Conservation (phyloP, 1,140 invertebrate genomes). For the Cherax destructor region DNA sequence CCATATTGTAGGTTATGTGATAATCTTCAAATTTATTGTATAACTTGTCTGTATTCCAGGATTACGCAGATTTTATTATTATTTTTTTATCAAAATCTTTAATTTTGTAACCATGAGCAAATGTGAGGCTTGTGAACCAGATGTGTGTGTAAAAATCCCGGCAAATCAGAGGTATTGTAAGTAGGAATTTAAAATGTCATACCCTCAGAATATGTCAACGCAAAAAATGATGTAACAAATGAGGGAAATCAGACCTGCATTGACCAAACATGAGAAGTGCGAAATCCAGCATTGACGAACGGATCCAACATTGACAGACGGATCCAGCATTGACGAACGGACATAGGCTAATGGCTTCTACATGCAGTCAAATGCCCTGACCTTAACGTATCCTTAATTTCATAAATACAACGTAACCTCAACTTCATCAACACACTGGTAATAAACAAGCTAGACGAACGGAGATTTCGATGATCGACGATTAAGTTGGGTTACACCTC, state of each 20-base stretch:
- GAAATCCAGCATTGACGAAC: not conserved
- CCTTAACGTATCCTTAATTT: constrained; percentile 63
- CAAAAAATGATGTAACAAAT: constrained; percentile 44
- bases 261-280: constrained; percentile 54
- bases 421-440: constrained; percentile 67
- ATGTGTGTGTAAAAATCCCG: not conserved
- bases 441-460: constrained; percentile 69
- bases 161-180: constrained; percentile 48
- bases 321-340: constrained; percentile 41
- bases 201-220: constrained; percentile 44
- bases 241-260: constrained; percentile 41
- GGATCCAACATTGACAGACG: not conserved
- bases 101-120: not conserved
- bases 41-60: too few species aligned
- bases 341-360: constrained; percentile 62
- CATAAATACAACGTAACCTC: constrained; percentile 65
- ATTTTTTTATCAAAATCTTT: not conserved
- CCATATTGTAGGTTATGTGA: too few species aligned
- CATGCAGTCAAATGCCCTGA: constrained; percentile 66
- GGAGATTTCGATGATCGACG: constrained; percentile 69
- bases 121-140: not conserved
- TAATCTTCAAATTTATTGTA: too few species aligned
- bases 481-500: constrained; percentile 68
- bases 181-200: constrained; percentile 39
- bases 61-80: not conserved